These are phyloP conservation scores for Lepus townsendii DNA, from an alignment of 2,797 vertebrate genomes.

Conservation along the genomic window DNA sequence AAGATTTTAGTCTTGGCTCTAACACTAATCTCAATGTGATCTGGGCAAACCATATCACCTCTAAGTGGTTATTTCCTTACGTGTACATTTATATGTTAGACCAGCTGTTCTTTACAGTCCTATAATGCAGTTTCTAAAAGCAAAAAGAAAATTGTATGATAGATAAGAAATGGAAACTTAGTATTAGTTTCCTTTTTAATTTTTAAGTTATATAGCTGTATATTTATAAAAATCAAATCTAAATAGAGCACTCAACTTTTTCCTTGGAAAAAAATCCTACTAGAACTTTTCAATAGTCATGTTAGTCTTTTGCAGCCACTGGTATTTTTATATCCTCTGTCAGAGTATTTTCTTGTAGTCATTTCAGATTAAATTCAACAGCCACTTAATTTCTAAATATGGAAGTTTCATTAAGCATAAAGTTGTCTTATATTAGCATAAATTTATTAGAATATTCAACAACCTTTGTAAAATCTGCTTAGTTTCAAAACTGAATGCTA, in stretches of 20 bases:
- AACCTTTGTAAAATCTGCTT: conserved; percentile 44
- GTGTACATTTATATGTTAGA: background rate
- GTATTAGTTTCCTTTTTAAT: background rate
- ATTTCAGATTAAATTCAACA: conserved; percentile 58
- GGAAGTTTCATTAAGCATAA: conserved; percentile 8
- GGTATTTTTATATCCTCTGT: conserved; percentile 12
- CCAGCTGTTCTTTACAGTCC: background rate
- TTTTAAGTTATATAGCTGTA: background rate
- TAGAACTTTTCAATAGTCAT: conserved; percentile 22
- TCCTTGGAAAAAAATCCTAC: background rate
- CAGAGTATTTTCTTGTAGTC: background rate
- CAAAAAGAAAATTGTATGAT: background rate
- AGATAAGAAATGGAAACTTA: background rate
- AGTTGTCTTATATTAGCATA: background rate
- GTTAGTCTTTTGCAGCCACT: background rate
- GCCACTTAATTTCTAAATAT: conserved; percentile 35
- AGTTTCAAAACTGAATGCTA: conserved; percentile 47
- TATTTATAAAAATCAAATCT: background rate
- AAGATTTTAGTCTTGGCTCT: conserved; percentile 3
- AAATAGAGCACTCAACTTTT: background rate
- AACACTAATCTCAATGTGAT: background rate
- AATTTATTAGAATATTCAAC: background rate
- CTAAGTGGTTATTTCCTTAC: background rate
- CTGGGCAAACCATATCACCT: background rate
- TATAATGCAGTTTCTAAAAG: background rate